Base-by-base conservation (phyloP, 2,888 invertebrate species). In the Hecatera dysodea region DNA sequence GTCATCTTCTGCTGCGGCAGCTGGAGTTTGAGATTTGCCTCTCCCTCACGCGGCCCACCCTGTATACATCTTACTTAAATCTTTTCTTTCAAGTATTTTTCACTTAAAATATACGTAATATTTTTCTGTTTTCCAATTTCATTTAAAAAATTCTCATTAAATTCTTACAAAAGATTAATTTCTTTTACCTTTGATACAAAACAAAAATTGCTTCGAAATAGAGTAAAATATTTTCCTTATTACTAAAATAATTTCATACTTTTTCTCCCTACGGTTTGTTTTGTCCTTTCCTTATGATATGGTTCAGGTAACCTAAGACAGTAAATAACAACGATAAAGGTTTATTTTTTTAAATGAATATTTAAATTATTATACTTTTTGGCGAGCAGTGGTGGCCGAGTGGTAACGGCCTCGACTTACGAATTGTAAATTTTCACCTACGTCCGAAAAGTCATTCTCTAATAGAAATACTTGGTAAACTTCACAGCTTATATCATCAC, bases 91-190 rank as follows among this genome's bases (percentile, higher is more conserved):
- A 44, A 1, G 19, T 19, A 3, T 19, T 22, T 24, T 64, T 50
- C 15, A 19, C 1, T 15, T 11, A 33, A 15, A 33, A 44, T 15
- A 65, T 9, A 11, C 36, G 7, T 33, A 33, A 36, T 15, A 9
- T 19, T 44, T 12, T 15, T 22, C 22, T 57, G 19, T 24, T 7
- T 8, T 15, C 1, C 19, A 19, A n/a, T 24, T 29, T n/a, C 44
- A 52, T 73, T 73, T 57, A 4, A 12, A 4, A 12, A 39, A 17
- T 39, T 64, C 24, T 24, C 22, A 57, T 15, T 8, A 8, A 39
- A 65, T 44, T 36, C 46, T 50, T 44, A n/a, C 12, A 15, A 15
- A n/a, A 42, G 11, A 66, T 33, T 50, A 57, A 46, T 72, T 59
- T 17, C 7, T 52, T 52, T 39, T 57, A 46, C 55, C 17, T 52